Percentiles rank a stretch among this genome's conserved stretches.
Conservation (phyloP, 2,888 invertebrate species). For the Philereme transversata region DNA sequence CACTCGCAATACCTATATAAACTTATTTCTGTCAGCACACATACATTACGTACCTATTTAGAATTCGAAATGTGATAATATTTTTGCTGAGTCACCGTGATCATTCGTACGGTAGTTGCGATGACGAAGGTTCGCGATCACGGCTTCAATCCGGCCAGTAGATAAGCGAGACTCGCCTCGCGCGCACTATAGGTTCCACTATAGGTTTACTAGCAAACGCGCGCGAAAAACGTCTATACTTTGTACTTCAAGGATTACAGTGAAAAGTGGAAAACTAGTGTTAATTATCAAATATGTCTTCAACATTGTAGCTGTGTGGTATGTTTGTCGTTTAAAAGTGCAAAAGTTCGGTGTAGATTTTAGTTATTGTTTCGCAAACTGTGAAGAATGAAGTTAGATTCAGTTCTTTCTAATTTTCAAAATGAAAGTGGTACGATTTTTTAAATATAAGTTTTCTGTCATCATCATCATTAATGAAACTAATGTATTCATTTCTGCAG, state of each 20-base stretch:
- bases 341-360: slow-evolving; percentile 4
- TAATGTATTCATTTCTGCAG: too few relatives aligned
- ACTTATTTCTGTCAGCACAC: too few relatives aligned
- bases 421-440: slow-evolving; percentile 27
- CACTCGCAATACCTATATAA: too few relatives aligned
- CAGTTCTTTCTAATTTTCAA: slow-evolving; percentile 20
- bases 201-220: neutral
- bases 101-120: slow-evolving; percentile 10
- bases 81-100: slow-evolving; percentile 53
- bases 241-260: slow-evolving; percentile 12
- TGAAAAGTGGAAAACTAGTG: slow-evolving; percentile 8
- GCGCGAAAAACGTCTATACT: neutral
- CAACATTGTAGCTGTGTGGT: slow-evolving; percentile 9
- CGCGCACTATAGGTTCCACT: slow-evolving; percentile 1
- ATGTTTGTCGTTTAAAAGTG: slow-evolving; percentile 7
- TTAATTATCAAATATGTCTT: slow-evolving; percentile 3
- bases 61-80: slow-evolving; percentile 31
- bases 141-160: neutral
- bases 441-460: neutral
- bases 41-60: neutral
- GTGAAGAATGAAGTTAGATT: slow-evolving; percentile 31
- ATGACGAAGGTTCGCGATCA: slow-evolving; percentile 12
- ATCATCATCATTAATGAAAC: too few relatives aligned
- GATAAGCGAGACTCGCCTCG: slow-evolving; percentile 3
- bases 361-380: neutral